These are phyloP conservation scores for Boloria selene DNA, from an alignment of 2,888 invertebrate species.

Conservation along the genomic window DNA sequence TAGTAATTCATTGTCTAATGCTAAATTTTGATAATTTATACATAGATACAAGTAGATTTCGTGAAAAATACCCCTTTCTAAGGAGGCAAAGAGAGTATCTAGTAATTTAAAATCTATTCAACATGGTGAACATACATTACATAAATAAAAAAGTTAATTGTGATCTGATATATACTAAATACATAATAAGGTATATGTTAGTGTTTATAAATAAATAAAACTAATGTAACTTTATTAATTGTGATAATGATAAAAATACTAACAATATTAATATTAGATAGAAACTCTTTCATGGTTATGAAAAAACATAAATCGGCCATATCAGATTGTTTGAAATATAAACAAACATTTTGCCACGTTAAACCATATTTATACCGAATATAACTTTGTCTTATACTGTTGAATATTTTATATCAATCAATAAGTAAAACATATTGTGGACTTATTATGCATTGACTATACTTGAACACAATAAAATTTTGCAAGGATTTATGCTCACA, in stretches of 20 bases:
- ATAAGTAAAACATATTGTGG: background rate
- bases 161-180: background rate
- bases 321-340: too few relatives aligned
- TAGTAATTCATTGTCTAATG: constrained; percentile 79
- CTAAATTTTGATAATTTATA: constrained; percentile 75
- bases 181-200: background rate
- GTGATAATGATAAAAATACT: background rate
- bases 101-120: constrained; percentile 26
- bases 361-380: too few relatives aligned
- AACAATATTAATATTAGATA: constrained; percentile 4
- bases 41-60: constrained; percentile 65
- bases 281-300: constrained; percentile 1
- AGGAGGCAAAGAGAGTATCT: constrained; percentile 34
- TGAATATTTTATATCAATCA: too few relatives aligned
- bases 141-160: background rate
- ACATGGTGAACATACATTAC: constrained; percentile 10
- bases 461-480: constrained; percentile 1
- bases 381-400: too few relatives aligned
- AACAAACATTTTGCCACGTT: too few relatives aligned
- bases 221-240: background rate
- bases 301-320: too few relatives aligned
- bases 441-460: constrained; percentile 3
- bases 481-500: background rate
- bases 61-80: constrained; percentile 48
- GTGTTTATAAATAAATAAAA: background rate